Evolutionary conservation across 2,113 vertebrate species (phyloP).

Genomic region (Periophthalmus modestus): DNA sequence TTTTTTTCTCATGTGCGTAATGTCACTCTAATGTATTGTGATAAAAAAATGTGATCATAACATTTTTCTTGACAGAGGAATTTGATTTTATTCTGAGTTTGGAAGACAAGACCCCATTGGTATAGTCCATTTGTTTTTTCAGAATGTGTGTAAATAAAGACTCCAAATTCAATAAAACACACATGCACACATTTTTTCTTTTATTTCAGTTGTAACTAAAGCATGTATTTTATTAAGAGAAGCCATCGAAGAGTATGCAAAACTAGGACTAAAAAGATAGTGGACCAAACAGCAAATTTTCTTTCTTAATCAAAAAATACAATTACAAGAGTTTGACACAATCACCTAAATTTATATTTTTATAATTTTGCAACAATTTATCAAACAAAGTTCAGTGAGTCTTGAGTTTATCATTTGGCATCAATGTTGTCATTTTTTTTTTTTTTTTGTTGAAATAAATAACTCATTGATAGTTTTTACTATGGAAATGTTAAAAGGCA

Average conservation of each 20-base stretch:
- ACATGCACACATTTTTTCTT: neutral
- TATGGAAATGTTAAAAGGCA: constrained; percentile 68
- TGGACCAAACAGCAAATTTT: neutral
- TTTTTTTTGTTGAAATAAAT: constrained; percentile 52
- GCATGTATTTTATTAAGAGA: constrained; percentile 1
- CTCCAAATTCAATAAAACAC: neutral
- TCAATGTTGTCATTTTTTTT: constrained; percentile 69
- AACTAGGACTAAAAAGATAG: constrained; percentile 4
- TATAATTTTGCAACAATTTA: neutral
- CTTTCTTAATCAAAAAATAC: neutral
- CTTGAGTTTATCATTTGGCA: constrained; percentile 61
- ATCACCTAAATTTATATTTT: neutral
- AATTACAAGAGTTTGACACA: constrained; percentile 14
- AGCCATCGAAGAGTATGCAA: neutral
- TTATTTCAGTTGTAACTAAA: neutral
- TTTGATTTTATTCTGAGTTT: constrained; percentile 91
- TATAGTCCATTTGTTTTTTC: constrained; percentile 14
- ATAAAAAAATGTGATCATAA: neutral
- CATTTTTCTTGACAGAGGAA: constrained; percentile 79
- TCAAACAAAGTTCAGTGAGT: constrained; percentile 2
- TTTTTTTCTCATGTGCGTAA: too few species aligned
- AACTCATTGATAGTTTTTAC: constrained; percentile 65
- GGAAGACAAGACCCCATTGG: constrained; percentile 82
- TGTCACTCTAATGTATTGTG: too few species aligned
- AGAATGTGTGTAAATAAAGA: neutral